Percentiles rank a stretch among this genome's conserved stretches.
Conservation (phyloP, 2,888 invertebrate genomes). For the Caenorhabditis imperialis region DNA sequence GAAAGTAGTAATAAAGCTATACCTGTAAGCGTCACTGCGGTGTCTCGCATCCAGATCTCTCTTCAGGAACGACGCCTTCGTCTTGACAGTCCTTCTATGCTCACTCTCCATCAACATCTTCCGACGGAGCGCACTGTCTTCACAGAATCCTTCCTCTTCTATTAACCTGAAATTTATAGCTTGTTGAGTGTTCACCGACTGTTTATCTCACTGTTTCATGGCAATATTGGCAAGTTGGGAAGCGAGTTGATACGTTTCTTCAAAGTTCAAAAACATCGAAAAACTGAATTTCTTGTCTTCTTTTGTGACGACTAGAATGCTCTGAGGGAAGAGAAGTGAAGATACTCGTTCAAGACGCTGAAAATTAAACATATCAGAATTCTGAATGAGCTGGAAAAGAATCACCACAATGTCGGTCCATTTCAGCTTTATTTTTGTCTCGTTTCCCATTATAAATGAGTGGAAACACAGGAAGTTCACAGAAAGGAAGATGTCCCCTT, state of each 20-base stretch:
- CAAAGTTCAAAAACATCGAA: slow-evolving; percentile 90
- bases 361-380: slow-evolving; percentile 18
- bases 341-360: slow-evolving; percentile 75
- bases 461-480: slow-evolving; percentile 96
- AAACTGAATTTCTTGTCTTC: slow-evolving; percentile 84
- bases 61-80: slow-evolving; percentile 91
- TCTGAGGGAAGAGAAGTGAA: slow-evolving; percentile 73
- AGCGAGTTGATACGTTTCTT: slow-evolving; percentile 91
- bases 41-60: slow-evolving; percentile 94
- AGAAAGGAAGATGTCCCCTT: slow-evolving; percentile 97
- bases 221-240: slow-evolving; percentile 96
- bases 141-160: slow-evolving; percentile 91
- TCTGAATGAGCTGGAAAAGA: not conserved
- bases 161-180: slow-evolving; percentile 83
- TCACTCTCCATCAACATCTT: slow-evolving; percentile 83
- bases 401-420: slow-evolving; percentile 88
- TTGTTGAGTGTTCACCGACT: not conserved
- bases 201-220: slow-evolving; percentile 84
- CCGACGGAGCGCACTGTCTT: slow-evolving; percentile 88
- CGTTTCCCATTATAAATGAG: slow-evolving; percentile 91
- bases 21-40: slow-evolving; percentile 90
- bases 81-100: slow-evolving; percentile 79
- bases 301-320: slow-evolving; percentile 72
- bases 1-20: slow-evolving; percentile 20
- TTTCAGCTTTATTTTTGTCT: slow-evolving; percentile 89